Conservation (phyloP, 2,113 vertebrate genomes). For the Apeltes quadracus region DNA sequence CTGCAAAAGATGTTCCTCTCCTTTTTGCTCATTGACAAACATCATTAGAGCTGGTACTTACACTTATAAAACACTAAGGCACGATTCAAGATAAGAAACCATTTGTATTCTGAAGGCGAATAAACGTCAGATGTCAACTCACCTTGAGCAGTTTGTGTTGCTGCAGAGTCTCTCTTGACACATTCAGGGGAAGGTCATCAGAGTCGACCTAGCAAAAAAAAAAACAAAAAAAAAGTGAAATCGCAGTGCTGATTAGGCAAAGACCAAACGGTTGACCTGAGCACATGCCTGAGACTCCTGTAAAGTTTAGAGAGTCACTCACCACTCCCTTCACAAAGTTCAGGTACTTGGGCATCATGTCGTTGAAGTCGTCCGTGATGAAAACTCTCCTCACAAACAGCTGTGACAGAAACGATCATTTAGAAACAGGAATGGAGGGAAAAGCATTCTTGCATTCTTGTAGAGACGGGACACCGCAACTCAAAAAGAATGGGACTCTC, state of each 20-base stretch:
- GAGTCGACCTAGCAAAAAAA: slow-evolving; percentile 89
- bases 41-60: no score
- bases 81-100: background rate
- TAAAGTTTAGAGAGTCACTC: slow-evolving; percentile 68
- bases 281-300: background rate
- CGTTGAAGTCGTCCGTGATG: slow-evolving; percentile 99
- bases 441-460: background rate
- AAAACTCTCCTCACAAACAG: slow-evolving; percentile 97
- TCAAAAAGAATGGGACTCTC: background rate
- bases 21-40: no score
- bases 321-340: slow-evolving; percentile 98
- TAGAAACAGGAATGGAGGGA: background rate
- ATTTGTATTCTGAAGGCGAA: background rate
- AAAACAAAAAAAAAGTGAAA: background rate
- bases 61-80: background rate
- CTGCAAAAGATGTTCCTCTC: no score
- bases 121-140: slow-evolving; percentile 11
- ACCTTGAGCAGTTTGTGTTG: slow-evolving; percentile 98
- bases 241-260: background rate
- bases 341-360: slow-evolving; percentile 99
- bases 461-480: no score
- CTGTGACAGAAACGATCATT: slow-evolving; percentile 65
- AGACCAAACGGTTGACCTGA: background rate
- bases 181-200: slow-evolving; percentile 97
- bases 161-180: slow-evolving; percentile 97